Evolutionary conservation across 2,888 invertebrate genomes (phyloP).

Genomic region (Plagodis pulveraria): DNA sequence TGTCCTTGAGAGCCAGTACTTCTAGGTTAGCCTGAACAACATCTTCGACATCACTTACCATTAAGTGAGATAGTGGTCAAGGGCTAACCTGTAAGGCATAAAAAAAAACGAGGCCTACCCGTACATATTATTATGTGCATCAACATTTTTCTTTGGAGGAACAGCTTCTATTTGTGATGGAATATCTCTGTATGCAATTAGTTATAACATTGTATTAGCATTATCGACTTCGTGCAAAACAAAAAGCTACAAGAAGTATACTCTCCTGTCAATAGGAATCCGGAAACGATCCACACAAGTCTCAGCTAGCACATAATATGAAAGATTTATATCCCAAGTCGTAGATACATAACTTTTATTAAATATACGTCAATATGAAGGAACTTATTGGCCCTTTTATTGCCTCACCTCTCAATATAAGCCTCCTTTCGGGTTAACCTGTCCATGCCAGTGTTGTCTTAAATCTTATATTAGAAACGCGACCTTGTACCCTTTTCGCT

Average conservation of each 20-base stretch:
- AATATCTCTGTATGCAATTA: no score
- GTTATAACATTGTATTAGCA: no score
- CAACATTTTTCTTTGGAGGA: no score
- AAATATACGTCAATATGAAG: constrained; percentile 28
- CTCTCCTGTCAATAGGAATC: constrained; percentile 11
- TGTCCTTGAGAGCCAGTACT: no score
- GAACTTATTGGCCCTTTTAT: constrained; percentile 36
- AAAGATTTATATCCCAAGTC: constrained; percentile 18
- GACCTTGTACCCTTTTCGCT: constrained; percentile 28
- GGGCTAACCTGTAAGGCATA: no score
- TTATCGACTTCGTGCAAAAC: neutral
- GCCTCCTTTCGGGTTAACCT: constrained; percentile 21
- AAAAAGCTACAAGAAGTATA: constrained; percentile 5
- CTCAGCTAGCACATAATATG: constrained; percentile 11
- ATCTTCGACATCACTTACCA: no score
- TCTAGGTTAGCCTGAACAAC: no score
- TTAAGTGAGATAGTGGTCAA: no score
- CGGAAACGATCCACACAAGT: constrained; percentile 6
- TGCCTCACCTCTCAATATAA: constrained; percentile 30
- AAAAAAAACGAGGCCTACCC: no score
- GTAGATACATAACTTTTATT: constrained; percentile 23
- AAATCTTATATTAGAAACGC: constrained; percentile 27
- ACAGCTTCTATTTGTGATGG: no score
- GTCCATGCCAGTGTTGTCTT: constrained; percentile 31
- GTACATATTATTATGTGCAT: no score